A percentile compares a stretch with the other conserved stretches of the same genome.
These are phyloP conservation scores for Microchirus variegatus DNA, from an alignment of 2,797 vertebrate genomes.

Conservation along the genomic window DNA sequence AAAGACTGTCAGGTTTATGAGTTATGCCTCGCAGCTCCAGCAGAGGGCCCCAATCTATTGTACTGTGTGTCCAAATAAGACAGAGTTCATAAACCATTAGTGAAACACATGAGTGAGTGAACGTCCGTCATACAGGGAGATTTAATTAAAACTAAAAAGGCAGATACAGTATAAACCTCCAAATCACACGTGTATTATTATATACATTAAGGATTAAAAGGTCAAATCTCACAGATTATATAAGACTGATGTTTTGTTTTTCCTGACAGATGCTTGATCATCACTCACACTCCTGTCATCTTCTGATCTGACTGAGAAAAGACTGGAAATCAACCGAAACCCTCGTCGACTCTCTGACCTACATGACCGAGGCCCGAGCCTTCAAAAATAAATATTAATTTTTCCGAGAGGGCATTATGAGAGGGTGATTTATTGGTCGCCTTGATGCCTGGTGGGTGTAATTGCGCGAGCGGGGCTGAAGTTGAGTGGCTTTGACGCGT, in stretches of 20 bases:
- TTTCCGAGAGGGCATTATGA: conserved; percentile 76
- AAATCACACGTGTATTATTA: background rate
- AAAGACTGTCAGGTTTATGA: background rate
- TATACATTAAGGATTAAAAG: background rate
- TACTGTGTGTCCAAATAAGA: conserved; percentile 14
- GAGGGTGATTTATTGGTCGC: conserved; percentile 67
- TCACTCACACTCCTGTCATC: conserved; percentile 34
- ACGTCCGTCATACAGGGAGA: background rate
- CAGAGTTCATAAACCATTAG: conserved; percentile 35
- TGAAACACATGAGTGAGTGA: conserved; percentile 27
- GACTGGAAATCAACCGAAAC: conserved; percentile 39
- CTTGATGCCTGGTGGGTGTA: conserved; percentile 65
- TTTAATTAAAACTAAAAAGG: background rate
- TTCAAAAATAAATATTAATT: conserved; percentile 77
- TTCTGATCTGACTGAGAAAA: conserved; percentile 32
- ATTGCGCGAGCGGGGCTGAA: conserved; percentile 64
- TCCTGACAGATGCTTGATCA: conserved; percentile 26
- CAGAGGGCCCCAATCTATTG: conserved; percentile 64
- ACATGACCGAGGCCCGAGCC: conserved; percentile 66
- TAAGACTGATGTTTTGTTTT: conserved; percentile 19
- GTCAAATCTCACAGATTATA: conserved; percentile 10
- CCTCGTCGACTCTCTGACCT: conserved; percentile 66
- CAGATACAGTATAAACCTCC: background rate
- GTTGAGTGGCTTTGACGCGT: conserved; percentile 73
- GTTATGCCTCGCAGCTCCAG: conserved; percentile 55